These are phyloP conservation scores for Gymnodraco acuticeps DNA, from an alignment of 2,797 vertebrate species.

Conservation along the genomic window DNA sequence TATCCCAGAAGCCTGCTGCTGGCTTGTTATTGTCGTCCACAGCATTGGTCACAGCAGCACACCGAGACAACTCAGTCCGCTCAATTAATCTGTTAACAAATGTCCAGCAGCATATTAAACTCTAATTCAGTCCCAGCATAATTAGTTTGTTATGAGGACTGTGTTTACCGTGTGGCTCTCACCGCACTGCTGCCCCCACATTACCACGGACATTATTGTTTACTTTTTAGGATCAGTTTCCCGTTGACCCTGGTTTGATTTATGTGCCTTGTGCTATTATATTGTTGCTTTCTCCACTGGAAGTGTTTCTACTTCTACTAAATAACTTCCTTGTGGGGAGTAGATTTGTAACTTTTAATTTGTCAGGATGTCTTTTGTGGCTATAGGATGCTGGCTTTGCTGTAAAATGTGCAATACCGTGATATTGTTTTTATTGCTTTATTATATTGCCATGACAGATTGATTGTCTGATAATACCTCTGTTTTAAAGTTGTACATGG, in stretches of 20 bases:
- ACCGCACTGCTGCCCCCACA: conserved; percentile 60
- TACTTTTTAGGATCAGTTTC: conserved; percentile 49
- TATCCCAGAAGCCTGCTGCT: conserved; percentile 1
- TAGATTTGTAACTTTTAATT: background rate
- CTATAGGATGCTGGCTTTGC: no score
- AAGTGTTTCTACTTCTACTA: conserved; percentile 3
- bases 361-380: background rate
- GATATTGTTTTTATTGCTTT: background rate
- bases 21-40: conserved; percentile 37
- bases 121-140: conserved; percentile 56
- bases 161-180: conserved; percentile 53
- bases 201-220: conserved; percentile 48
- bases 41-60: conserved; percentile 38
- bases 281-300: conserved; percentile 11
- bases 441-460: background rate
- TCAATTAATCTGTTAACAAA: conserved; percentile 58
- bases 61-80: conserved; percentile 28
- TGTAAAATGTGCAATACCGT: no score
- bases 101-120: conserved; percentile 52
- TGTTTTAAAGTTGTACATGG: no score
- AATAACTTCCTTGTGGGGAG: conserved; percentile 7
- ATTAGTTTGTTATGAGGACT: conserved; percentile 58
- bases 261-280: conserved; percentile 34
- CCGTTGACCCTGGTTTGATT: conserved; percentile 49
- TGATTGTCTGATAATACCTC: no score